These are phyloP conservation scores for Brachymystax lenok DNA, from an alignment of 2,797 vertebrate species.

Conservation along the genomic window DNA sequence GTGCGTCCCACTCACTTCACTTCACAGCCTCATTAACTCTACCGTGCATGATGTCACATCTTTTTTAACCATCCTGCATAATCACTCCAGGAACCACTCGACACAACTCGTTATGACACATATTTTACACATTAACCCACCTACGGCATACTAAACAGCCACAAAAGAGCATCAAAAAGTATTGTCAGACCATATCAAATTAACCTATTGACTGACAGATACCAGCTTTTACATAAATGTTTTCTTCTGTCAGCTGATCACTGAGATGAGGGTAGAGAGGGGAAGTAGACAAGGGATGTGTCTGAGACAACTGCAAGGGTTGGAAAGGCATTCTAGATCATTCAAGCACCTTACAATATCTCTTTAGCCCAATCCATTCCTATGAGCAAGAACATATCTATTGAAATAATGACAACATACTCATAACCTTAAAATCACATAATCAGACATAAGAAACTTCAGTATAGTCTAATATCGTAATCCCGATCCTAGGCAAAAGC, in stretches of 20 bases:
- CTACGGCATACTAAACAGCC: not conserved
- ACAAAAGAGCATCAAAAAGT: not conserved
- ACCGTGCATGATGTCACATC: not conserved
- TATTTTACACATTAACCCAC: no score
- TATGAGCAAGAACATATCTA: not conserved
- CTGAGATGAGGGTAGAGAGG: not conserved
- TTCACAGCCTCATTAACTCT: not conserved
- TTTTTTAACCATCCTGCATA: not conserved
- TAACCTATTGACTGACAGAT: not conserved
- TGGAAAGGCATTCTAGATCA: not conserved
- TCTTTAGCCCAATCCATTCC: not conserved
- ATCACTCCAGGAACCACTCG: no score
- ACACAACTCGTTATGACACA: no score
- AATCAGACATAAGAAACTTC: not conserved
- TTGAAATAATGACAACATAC: not conserved
- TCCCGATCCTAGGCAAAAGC: no score
- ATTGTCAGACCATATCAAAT: not conserved
- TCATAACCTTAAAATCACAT: not conserved
- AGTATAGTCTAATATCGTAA: not conserved
- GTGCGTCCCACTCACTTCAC: not conserved
- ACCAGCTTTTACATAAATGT: not conserved
- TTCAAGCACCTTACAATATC: not conserved
- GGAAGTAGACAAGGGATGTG: not conserved
- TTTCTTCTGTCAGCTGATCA: not conserved
- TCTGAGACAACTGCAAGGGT: not conserved